Conservation (phyloP, 2,113 vertebrate genomes). For the Todiramphus saurophagus region DNA sequence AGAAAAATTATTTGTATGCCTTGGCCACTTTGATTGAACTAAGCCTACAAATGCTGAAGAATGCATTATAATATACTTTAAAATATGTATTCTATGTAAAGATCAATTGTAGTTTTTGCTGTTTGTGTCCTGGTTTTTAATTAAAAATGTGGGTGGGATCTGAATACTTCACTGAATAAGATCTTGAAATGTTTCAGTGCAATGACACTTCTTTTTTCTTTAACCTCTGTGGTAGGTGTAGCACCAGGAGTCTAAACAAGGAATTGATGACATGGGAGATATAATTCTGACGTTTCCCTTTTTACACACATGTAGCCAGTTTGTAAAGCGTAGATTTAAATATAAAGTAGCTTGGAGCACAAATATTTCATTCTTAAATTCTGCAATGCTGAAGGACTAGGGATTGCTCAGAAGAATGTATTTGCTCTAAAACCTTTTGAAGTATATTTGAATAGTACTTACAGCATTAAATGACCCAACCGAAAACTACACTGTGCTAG, state of each 20-base stretch:
- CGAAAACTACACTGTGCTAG: neutral
- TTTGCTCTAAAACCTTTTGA: slow-evolving; percentile 39
- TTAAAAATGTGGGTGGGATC: neutral
- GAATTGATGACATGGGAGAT: slow-evolving; percentile 27
- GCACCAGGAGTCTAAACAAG: slow-evolving; percentile 10
- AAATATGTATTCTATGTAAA: neutral
- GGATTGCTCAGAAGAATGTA: neutral
- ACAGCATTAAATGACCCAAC: slow-evolving; percentile 37
- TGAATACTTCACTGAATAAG: neutral
- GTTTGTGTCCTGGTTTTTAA: neutral
- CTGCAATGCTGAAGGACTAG: slow-evolving; percentile 12
- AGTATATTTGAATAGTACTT: slow-evolving; percentile 37
- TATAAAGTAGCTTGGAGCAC: neutral
- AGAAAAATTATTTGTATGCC: neutral
- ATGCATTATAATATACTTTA: neutral
- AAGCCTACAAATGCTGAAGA: neutral
- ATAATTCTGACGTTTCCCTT: slow-evolving; percentile 37
- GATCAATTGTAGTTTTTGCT: neutral
- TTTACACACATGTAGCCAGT: neutral
- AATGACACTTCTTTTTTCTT: neutral
- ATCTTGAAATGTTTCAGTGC: slow-evolving; percentile 14
- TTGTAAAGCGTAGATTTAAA: slow-evolving; percentile 45
- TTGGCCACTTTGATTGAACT: neutral
- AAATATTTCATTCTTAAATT: slow-evolving; percentile 28
- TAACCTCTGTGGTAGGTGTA: slow-evolving; percentile 7